A percentile compares a stretch with the other conserved stretches of the same genome.
These are phyloP conservation scores for Pedicia rivosa DNA, from an alignment of 2,888 invertebrate genomes.

Conservation along the genomic window DNA sequence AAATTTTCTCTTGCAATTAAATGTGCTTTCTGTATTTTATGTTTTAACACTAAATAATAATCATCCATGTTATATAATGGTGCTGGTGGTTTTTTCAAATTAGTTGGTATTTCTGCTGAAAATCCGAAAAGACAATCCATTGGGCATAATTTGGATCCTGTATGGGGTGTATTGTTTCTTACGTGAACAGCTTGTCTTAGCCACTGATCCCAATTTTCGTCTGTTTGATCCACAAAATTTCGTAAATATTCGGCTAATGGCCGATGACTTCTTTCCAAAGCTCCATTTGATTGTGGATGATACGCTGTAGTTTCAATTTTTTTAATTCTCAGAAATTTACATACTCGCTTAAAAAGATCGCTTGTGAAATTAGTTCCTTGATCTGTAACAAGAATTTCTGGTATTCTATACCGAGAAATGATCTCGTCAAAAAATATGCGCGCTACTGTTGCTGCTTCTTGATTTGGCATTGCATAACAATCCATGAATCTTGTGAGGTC, in stretches of 20 bases:
- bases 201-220: constrained; percentile 10
- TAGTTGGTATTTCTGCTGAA: constrained; percentile 2
- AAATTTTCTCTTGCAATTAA: constrained; percentile 4
- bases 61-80: constrained; percentile 7
- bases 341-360: not conserved
- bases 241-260: constrained; percentile 7
- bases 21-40: constrained; percentile 5
- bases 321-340: constrained; percentile 1
- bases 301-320: not conserved
- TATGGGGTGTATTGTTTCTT: constrained; percentile 5
- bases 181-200: constrained; percentile 7
- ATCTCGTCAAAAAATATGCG: not conserved
- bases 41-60: too few relatives aligned
- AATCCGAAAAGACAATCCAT: constrained; percentile 8
- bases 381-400: too few relatives aligned
- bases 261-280: constrained; percentile 7
- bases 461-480: not conserved
- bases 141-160: constrained; percentile 7
- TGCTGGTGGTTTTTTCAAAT: not conserved
- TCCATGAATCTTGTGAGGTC: too few relatives aligned
- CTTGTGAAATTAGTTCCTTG: not conserved
- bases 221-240: constrained; percentile 6
- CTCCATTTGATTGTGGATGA: constrained; percentile 7
- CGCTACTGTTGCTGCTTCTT: constrained; percentile 8
- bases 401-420: too few relatives aligned